Evolutionary conservation across 2,113 vertebrate species (phyloP), one percentile per base, ranked within the genome.

Genomic region (Lycaon pictus): DNA sequence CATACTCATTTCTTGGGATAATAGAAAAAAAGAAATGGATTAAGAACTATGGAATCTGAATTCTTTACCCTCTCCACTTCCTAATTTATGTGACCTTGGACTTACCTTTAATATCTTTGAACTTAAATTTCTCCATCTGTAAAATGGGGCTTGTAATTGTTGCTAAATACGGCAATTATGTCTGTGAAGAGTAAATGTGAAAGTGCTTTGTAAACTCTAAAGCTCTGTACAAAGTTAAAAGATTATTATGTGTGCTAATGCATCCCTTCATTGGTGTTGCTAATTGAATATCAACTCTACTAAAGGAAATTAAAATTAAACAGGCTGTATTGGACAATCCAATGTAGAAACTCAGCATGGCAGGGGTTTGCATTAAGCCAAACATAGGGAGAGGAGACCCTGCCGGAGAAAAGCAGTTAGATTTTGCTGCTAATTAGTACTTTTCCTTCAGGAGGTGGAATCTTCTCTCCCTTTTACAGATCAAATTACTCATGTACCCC

Each of bases 401-500:
- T 69, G 93, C 29, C 0, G 0, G 76, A 97, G 93, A 97, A 93
- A 93, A 74, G 80, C 96, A 83, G 92, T 96, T 95, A 93, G 93
- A 84, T 92, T 93, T 89, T 53, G 55, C 92, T 87, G 63, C 93
- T 97, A 92, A 96, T 97, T 81, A 95, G 86, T 80, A 58, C 80
- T 95, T 91, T 95, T 97, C 94, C 96, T 97, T 96, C 87, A 94
- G 96, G 96, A 96, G 95, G 80, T 91, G 43, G 92, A 69, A 89
- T 96, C 87, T 92, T 89, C 83, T 35, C 79, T 93, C 53, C 79
- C 32, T 96, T 89, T 91, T 65, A 51, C 83, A 72, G 90, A 94
- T 97, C 84, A 89, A 60, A 87, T 95, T 92, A 87, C 93, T 95
- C 80, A 60, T 76, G 56, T 51, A 62, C 65, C 89, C 97, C 96